Evolutionary conservation across 2,113 vertebrate genomes (phyloP), one percentile per base, ranked within the genome.

Genomic region (Lycocorax pyrrhopterus): DNA sequence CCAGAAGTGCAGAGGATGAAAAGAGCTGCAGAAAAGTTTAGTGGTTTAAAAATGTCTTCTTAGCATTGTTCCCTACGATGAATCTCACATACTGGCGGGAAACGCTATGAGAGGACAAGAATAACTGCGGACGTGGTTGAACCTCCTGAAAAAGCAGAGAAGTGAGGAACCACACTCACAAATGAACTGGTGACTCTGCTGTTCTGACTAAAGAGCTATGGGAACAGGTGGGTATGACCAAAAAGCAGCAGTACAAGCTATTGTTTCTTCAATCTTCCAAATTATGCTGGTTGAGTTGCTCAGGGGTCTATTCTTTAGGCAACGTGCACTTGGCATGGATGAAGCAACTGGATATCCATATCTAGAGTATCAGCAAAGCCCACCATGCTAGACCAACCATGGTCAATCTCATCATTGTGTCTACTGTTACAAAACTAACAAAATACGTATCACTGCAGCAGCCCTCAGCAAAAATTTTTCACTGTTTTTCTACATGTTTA

Each of bases 251-350:
- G 26, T 20, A 71, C 11, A 56, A 75, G 12, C 13, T 44, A 35
- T 3, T 33, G n/a, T 41, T 75, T 82, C 62, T 80, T 43, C 46
- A 47, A 27, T 14, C 60, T 78, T 92, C 37, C 68, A 62, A 78
- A 78, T 39, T 7, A 44, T 0, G 0, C 13, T 44, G 12, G 4
- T 22, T 49, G 23, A 55, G 9, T 20, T 67, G 62, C 32, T 32
- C 58, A 67, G 8, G 55, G 25, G 16, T 49, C 32, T 44, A 4
- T 41, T 67, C n/a, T 82, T 84, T 3, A 16, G 11, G 25, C 32
- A 41, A 10, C 1, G 2, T 30, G 23, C 13, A 52, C 35, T 37
- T 2, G n/a, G 1, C 26, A 66, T 3, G 1, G 8, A 55, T 56
- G 59, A 59, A 72, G 47, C 52, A 67, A 66, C 2, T 17, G 2